Conservation (phyloP, 2,797 vertebrate species). For the Falco peregrinus region DNA sequence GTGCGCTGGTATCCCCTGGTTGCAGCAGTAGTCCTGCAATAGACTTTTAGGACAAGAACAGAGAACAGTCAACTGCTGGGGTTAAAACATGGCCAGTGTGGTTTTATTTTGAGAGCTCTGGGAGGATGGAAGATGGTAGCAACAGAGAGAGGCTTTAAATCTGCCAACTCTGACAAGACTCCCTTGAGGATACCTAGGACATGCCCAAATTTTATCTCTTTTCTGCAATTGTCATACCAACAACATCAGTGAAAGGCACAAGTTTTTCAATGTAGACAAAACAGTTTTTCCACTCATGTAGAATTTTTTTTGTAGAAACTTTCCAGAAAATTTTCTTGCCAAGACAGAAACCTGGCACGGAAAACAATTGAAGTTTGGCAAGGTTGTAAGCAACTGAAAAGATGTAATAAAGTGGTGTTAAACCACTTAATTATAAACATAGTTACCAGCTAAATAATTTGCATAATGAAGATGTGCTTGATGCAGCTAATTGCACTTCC, state of each 20-base stretch:
- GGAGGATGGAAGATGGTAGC: not conserved
- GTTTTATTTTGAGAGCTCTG: not conserved
- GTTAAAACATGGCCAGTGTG: not conserved
- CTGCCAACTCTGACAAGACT: not conserved
- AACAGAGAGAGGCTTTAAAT: not conserved
- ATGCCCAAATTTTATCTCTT: not conserved
- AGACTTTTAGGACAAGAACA: not conserved
- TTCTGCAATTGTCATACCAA: not conserved
- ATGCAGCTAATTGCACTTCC: constrained; percentile 58
- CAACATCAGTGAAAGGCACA: not conserved
- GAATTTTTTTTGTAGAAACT: not conserved
- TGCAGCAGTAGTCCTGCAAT: not conserved
- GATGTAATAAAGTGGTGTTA: constrained; percentile 6
- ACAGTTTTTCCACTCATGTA: not conserved
- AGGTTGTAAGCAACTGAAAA: constrained; percentile 2
- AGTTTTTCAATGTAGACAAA: not conserved
- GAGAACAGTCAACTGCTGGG: not conserved
- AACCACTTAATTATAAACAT: constrained; percentile 44
- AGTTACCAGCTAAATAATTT: constrained; percentile 50
- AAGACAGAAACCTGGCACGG: constrained; percentile 14
- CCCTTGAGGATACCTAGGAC: not conserved
- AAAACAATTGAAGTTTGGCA: constrained; percentile 16
- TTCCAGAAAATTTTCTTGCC: not conserved
- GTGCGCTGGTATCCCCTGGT: not conserved
- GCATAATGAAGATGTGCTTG: constrained; percentile 9